Base-by-base conservation (phyloP, 37 sponge, comb jelly and placozoan genomes). In the Bolinopsis microptera region DNA sequence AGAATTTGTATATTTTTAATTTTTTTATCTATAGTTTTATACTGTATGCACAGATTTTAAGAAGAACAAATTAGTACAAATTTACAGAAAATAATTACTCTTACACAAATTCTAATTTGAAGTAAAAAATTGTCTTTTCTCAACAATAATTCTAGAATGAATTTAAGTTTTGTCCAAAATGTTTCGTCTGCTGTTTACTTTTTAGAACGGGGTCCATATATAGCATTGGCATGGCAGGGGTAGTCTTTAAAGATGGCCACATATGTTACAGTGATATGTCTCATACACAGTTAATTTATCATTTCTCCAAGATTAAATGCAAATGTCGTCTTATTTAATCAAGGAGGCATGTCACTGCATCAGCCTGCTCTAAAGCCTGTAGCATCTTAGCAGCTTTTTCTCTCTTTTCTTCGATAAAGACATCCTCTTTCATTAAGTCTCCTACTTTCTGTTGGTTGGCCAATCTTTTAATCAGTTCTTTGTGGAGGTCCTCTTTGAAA, bases 401-500 rank as follows among this genome's bases (percentile, higher is more conserved):
- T 30, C 82, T 33, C 37, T 35, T 80, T 30, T 80, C 82, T 21
- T 33, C 82, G 2, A 36, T 33, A 35, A 80, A 80, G 1, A 22
- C 37, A 80, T 80, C 82, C 23, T 80, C 82, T 21, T 16, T 80
- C 82, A 80, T 80, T 37, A 80, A 22, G 0, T 33, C 38, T 35
- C 33, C 82, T 13, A 30, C 82, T 34, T 80, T 80, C 5, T 80
- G 36, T 37, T 70, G 28, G 1, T 70, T 22, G 26, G 74, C 3
- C 74, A 70, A 26, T 70, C 3, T 9, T 3, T 70, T 70, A 18
- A 48, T 48, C 61, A 36, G 37, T 5, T 33, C 8, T 30, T 80
- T 80, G 3, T 80, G 82, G 38, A 80, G 35, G 5, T 80, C 38
- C 30, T 80, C 82, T 30, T 80, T 31, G 82, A 80, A 80, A 24